phyloP scores from a whole-genome alignment of 1,140 invertebrate genomes.

The Calephelis virginiensis region DNA sequence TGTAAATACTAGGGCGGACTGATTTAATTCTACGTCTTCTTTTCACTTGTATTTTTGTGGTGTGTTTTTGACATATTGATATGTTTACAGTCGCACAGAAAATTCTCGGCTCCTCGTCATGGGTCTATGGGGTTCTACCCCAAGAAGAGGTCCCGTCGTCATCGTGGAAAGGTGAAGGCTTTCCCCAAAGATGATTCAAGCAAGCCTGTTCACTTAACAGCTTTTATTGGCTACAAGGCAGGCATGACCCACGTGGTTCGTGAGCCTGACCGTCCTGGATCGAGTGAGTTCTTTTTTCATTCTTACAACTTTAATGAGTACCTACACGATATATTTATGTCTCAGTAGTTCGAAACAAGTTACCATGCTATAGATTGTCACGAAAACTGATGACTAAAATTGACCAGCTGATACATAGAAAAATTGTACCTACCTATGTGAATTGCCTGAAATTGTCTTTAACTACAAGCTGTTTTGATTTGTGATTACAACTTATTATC shows the following conservation, averaged over 20 bases:
- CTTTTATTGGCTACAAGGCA: constrained; percentile 99
- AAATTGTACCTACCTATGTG: too few relatives aligned
- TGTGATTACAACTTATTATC: too few relatives aligned
- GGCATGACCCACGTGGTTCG: constrained; percentile 99
- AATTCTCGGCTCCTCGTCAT: constrained; percentile 99
- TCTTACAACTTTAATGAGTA: background rate
- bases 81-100: constrained; percentile 96
- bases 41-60: background rate
- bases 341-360: background rate
- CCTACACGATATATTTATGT: too few relatives aligned
- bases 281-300: constrained; percentile 87
- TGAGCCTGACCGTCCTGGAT: constrained; percentile 99
- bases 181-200: constrained; percentile 99
- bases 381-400: too few relatives aligned
- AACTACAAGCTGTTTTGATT: too few relatives aligned
- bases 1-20: constrained; percentile 76
- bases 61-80: constrained; percentile 12
- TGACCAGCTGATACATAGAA: too few relatives aligned
- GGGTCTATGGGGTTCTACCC: constrained; percentile 99
- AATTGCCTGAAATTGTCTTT: too few relatives aligned
- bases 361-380: background rate
- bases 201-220: constrained; percentile 98
- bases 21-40: constrained; percentile 33
- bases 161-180: constrained; percentile 99
- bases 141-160: constrained; percentile 96